phyloP scores from a whole-genome alignment of 2,113 vertebrate genomes.

The Prochilodus magdalenae region DNA sequence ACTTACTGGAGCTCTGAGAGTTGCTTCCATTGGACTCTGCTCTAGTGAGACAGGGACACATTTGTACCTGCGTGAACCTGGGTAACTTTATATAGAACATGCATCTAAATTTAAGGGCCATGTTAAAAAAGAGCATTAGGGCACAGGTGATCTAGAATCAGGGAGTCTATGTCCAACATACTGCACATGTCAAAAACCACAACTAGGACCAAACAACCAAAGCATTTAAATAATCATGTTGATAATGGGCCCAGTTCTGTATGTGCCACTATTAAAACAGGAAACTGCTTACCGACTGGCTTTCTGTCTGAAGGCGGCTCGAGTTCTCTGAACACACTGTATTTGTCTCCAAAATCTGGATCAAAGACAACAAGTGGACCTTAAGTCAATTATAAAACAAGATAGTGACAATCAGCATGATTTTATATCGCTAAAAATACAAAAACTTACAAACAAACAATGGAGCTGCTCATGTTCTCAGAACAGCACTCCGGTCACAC shows the following conservation, averaged over 20 bases:
- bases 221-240: not conserved
- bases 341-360: slow-evolving; percentile 90
- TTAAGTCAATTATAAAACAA: not conserved
- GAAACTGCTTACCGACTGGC: slow-evolving; percentile 83
- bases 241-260: not conserved
- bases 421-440: no score
- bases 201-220: not conserved
- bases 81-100: not conserved
- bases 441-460: no score
- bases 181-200: no score
- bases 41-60: slow-evolving; percentile 87
- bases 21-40: slow-evolving; percentile 83
- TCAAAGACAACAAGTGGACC: slow-evolving; percentile 38
- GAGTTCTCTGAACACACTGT: slow-evolving; percentile 93
- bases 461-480: no score
- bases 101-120: not conserved
- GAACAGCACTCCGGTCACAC: no score
- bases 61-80: slow-evolving; percentile 67
- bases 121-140: not conserved
- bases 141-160: not conserved
- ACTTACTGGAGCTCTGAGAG: slow-evolving; percentile 90
- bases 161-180: no score
- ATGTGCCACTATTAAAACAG: not conserved
- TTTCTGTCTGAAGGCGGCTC: slow-evolving; percentile 88
- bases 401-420: no score